Conservation (phyloP, 1,140 invertebrate species). For the Zaprionus kolodkinae region DNA sequence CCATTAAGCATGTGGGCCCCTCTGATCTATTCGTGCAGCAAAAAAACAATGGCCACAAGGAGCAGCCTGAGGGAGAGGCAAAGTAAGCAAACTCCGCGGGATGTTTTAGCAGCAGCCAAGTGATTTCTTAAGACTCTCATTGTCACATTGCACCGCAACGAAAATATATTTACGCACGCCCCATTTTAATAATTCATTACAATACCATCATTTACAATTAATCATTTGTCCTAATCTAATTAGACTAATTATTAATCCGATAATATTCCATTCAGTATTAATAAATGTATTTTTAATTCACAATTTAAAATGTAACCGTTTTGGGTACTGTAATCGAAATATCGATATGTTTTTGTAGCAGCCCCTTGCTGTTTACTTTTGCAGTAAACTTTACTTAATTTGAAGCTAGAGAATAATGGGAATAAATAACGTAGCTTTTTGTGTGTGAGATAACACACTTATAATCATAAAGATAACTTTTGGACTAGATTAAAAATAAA, state of each 20-base stretch:
- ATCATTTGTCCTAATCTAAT: conserved; percentile 48
- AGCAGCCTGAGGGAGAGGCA: conserved; percentile 67
- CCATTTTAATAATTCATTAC: conserved; percentile 45
- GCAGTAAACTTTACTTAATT: not conserved
- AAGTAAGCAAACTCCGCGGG: conserved; percentile 41
- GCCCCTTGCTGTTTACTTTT: not conserved
- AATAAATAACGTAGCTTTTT: no score
- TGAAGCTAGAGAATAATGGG: no score
- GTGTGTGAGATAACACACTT: no score
- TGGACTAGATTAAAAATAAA: not conserved
- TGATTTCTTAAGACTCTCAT: conserved; percentile 73
- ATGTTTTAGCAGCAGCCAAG: conserved; percentile 40
- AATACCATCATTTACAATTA: conserved; percentile 40
- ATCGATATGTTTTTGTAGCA: conserved; percentile 1
- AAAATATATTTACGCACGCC: conserved; percentile 54
- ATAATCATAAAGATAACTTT: not conserved
- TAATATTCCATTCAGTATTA: conserved; percentile 52
- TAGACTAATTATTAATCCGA: conserved; percentile 43
- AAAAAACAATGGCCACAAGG: conserved; percentile 53
- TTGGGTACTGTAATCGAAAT: not conserved
- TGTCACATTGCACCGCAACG: conserved; percentile 56
- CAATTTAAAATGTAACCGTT: not conserved
- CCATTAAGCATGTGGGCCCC: conserved; percentile 84
- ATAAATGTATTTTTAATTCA: conserved; percentile 60
- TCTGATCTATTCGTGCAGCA: conserved; percentile 65